These are phyloP conservation scores for Chromobotia macracanthus DNA, from an alignment of 2,797 vertebrate genomes.

Conservation along the genomic window DNA sequence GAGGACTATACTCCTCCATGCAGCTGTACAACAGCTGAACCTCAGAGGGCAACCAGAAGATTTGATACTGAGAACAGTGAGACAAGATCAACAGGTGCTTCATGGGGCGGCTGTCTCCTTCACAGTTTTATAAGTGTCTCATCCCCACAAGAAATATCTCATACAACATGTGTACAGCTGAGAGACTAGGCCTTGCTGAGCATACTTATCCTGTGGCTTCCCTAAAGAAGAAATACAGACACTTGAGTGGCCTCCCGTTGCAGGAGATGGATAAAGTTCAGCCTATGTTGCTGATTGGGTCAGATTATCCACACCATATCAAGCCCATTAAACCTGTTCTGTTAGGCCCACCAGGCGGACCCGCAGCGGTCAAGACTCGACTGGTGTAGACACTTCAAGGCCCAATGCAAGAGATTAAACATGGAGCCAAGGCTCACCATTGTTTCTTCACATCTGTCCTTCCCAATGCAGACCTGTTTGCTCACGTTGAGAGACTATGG, in stretches of 20 bases:
- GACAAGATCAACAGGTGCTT: background rate
- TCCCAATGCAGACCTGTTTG: background rate
- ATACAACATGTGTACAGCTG: conserved; percentile 9
- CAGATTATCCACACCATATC: conserved; percentile 27
- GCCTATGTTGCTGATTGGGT: conserved; percentile 15
- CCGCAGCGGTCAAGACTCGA: conserved; percentile 18
- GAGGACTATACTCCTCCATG: no score
- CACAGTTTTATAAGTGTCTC: background rate
- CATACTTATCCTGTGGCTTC: background rate
- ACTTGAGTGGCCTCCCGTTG: background rate
- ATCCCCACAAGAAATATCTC: background rate
- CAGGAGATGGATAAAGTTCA: conserved; percentile 6
- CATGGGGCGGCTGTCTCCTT: conserved; percentile 1
- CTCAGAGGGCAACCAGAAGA: conserved; percentile 16
- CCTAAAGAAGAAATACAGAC: background rate
- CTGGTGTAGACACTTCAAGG: conserved; percentile 21
- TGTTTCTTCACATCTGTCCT: background rate
- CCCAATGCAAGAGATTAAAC: background rate
- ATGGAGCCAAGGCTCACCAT: background rate
- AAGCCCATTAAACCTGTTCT: conserved; percentile 20
- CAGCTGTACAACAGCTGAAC: background rate
- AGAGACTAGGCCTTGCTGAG: background rate
- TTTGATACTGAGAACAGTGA: conserved; percentile 12
- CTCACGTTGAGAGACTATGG: conserved; percentile 15
- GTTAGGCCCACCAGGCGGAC: conserved; percentile 7